Base-by-base conservation (phyloP, 1,140 invertebrate genomes). In the Eufriesea mexicana region DNA sequence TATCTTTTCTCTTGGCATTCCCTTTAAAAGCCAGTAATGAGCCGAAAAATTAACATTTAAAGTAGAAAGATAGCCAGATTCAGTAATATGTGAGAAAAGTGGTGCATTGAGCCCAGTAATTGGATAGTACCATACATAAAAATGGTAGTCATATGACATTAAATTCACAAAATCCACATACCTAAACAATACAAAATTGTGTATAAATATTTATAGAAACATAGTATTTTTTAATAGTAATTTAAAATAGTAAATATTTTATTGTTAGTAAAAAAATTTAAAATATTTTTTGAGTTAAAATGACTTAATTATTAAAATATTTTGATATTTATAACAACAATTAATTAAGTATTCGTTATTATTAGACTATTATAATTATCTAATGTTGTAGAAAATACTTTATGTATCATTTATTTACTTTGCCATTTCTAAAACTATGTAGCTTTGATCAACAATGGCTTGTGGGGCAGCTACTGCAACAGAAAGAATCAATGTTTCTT, bases 81-180 rank as follows among this genome's bases (percentile, higher is more conserved):
- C 97, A 12, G 90, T 90, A 12, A 92, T 76, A 42, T 94, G 93
- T 10, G 94, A 90, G 91, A 96, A 97, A 2, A 99, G 93, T 0
- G 98, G 98, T 2, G 98, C 95, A 93, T 98, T 98, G 1, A 97
- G 94, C 59, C 96, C 97, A 55, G 98, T 98, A 72, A 98, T 96
- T 9, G 98, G 98, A 28, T 96, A 96, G 84, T 96, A 96, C 91
- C 95, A 95, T 8, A 96, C 95, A 89, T 96, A 98, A 86, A 96
- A 97, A 92, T 98, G 97, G 89, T 96, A 98, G 92, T 99, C 98
- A 91, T 99, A 99, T 0, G 96, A 95, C 98, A 98, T 98, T 8
- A 99, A 89, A 92, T 98, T 98, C 0, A 98, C 95, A 95, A 96
- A 98, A 92, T 98, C 98, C 5, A 97, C 95, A 92, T 97, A 95